Evolutionary conservation across 2,888 invertebrate species (phyloP).

Genomic region (Pyrgus malvae): DNA sequence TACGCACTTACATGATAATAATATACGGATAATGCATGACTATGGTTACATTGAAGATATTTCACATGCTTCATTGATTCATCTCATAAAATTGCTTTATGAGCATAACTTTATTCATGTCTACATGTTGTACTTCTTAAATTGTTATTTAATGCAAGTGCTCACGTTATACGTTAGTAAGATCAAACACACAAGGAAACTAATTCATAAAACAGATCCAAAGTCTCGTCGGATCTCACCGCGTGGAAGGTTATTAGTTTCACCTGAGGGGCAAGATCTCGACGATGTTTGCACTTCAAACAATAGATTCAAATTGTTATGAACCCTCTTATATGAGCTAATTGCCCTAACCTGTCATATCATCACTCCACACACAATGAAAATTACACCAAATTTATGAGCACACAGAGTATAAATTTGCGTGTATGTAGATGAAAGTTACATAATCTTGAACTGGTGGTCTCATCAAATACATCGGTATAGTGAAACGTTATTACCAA

Average conservation of each 20-base stretch:
- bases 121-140: no score
- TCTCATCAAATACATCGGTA: slow-evolving; percentile 26
- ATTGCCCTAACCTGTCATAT: background rate
- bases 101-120: no score
- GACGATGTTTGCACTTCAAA: slow-evolving; percentile 61
- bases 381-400: background rate
- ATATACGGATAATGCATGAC: no score
- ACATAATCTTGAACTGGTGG: background rate
- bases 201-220: background rate
- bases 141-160: no score
- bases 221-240: background rate
- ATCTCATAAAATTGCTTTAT: no score
- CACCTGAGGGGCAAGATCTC: slow-evolving; percentile 64
- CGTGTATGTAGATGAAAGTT: background rate
- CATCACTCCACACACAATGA: background rate
- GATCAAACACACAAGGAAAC: background rate
- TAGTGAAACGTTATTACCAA: slow-evolving; percentile 26
- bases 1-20: no score
- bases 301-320: slow-evolving; percentile 65
- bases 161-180: no score
- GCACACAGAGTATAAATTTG: background rate
- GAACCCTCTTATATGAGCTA: slow-evolving; percentile 42
- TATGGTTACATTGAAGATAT: no score
- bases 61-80: no score
- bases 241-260: slow-evolving; percentile 61